phyloP scores from a whole-genome alignment of 2,113 vertebrate species.

The Cichladusa arquata region DNA sequence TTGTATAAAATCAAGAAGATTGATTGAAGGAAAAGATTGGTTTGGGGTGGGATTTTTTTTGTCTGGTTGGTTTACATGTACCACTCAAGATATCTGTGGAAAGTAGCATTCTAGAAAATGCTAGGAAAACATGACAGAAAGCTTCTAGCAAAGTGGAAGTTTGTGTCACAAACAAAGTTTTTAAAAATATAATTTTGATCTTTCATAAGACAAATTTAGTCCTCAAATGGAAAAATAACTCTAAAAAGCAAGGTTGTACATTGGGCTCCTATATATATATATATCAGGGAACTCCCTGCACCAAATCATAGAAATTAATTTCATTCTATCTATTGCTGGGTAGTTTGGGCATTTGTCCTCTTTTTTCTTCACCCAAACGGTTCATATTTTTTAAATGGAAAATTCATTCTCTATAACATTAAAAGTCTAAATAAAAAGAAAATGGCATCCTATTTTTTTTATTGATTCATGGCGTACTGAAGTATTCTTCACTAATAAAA shows the following conservation, averaged over 20 bases:
- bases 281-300: neutral
- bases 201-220: neutral
- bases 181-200: neutral
- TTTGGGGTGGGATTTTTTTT: accelerated
- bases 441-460: neutral
- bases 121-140: neutral
- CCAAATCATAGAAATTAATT: neutral
- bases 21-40: neutral
- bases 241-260: neutral
- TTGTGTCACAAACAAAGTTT: neutral
- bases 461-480: neutral
- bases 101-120: neutral
- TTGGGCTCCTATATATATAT: neutral
- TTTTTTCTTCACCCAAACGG: neutral
- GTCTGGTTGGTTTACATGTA: neutral
- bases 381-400: neutral
- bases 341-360: neutral
- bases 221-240: neutral
- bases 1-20: neutral
- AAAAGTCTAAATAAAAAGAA: neutral
- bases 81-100: neutral
- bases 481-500: neutral
- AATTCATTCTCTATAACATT: neutral
- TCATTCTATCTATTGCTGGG: neutral
- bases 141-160: neutral